phyloP scores from a whole-genome alignment of 2,113 vertebrate genomes.

The Carettochelys insculpta region DNA sequence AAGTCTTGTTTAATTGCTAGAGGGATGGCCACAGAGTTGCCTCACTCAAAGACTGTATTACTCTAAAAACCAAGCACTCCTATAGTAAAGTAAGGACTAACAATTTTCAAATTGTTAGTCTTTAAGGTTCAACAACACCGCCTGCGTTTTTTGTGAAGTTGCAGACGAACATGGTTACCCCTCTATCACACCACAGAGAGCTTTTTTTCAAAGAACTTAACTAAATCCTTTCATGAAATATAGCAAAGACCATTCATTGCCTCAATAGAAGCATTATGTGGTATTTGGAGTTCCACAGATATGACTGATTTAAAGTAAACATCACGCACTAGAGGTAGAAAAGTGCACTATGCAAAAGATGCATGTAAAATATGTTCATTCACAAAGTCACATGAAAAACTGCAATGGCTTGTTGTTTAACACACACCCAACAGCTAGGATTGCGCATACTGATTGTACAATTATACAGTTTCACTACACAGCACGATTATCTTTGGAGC shows the following conservation, averaged over 20 bases:
- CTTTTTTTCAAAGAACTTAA: not conserved
- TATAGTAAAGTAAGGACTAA: too few species aligned
- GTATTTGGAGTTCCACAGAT: not conserved
- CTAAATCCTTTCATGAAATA: not conserved
- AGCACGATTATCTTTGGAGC: accelerated
- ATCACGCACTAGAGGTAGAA: not conserved
- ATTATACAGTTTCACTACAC: not conserved
- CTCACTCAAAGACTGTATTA: too few species aligned
- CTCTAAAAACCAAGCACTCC: too few species aligned
- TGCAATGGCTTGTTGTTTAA: not conserved
- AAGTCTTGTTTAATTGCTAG: not conserved
- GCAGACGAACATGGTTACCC: too few species aligned
- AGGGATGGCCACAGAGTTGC: not conserved
- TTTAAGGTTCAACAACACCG: too few species aligned
- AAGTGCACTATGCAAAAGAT: not conserved
- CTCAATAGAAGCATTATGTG: not conserved
- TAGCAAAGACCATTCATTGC: not conserved
- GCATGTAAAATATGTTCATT: not conserved
- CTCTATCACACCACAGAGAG: not conserved
- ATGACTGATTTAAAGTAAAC: not conserved
- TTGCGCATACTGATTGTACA: not conserved
- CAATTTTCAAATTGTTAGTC: too few species aligned
- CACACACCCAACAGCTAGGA: not conserved
- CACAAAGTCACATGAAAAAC: not conserved
- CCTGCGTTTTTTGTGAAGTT: too few species aligned